A percentile compares a stretch with the other conserved stretches of the same genome.
Evolutionary conservation across 2,888 invertebrate species (phyloP).

Genomic region (Zelleria hepariella): DNA sequence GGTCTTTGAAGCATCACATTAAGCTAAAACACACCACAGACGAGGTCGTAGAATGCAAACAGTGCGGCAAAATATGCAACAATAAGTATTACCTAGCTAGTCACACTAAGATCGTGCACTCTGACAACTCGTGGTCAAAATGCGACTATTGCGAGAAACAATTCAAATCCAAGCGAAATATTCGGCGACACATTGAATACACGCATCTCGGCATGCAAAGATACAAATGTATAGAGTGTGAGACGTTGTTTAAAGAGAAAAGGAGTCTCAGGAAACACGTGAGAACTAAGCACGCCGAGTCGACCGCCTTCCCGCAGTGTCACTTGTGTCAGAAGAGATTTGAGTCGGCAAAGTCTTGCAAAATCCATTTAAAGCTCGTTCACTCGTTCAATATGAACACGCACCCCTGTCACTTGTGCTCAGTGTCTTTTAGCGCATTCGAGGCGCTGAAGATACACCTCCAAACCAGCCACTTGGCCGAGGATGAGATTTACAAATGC

Average conservation of each 20-base stretch:
- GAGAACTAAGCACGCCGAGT: constrained; percentile 46
- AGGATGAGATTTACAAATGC: constrained; percentile 52
- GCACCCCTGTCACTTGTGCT: constrained; percentile 45
- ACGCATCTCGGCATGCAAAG: constrained; percentile 52
- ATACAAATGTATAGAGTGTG: constrained; percentile 53
- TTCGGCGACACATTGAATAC: constrained; percentile 48
- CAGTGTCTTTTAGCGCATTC: constrained; percentile 41
- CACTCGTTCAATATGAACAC: constrained; percentile 56
- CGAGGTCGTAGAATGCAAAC: constrained; percentile 36
- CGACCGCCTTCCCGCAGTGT: constrained; percentile 45
- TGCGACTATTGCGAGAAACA: constrained; percentile 55
- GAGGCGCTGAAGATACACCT: constrained; percentile 42
- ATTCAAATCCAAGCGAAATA: constrained; percentile 52
- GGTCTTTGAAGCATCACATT: constrained; percentile 49
- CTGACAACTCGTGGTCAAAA: constrained; percentile 34
- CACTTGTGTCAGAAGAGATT: constrained; percentile 52
- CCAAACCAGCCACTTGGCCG: constrained; percentile 41
- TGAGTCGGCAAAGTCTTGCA: constrained; percentile 57
- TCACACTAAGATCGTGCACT: constrained; percentile 51
- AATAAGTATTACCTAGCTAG: constrained; percentile 53
- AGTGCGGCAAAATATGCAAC: constrained; percentile 44
- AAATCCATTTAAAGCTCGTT: constrained; percentile 46
- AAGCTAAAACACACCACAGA: constrained; percentile 49
- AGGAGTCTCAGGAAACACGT: constrained; percentile 52
- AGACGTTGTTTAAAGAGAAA: constrained; percentile 53